phyloP scores from a whole-genome alignment of 2,797 vertebrate species.

The Carcharodon carcharias region DNA sequence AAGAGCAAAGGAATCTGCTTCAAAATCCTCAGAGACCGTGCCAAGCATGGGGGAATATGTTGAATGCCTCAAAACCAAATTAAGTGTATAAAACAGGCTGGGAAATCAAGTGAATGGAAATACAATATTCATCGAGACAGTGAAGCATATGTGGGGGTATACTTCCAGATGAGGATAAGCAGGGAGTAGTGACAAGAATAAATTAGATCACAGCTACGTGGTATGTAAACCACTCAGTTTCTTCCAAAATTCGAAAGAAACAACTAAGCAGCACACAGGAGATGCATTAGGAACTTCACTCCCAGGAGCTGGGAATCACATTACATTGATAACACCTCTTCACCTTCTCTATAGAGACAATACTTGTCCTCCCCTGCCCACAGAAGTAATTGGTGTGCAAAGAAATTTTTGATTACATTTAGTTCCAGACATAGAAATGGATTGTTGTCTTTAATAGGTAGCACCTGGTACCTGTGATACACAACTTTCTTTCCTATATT shows the following conservation, averaged over 20 bases:
- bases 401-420: background rate
- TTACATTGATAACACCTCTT: background rate
- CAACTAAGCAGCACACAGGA: background rate
- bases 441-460: background rate
- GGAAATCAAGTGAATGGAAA: background rate
- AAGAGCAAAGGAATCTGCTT: background rate
- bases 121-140: background rate
- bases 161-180: background rate
- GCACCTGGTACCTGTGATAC: background rate
- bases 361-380: background rate
- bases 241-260: background rate
- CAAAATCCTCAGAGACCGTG: background rate
- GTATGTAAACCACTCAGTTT: background rate
- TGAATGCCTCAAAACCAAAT: background rate
- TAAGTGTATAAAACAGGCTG: background rate
- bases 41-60: background rate
- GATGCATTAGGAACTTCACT: background rate
- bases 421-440: background rate
- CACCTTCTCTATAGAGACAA: background rate
- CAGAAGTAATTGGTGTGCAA: background rate
- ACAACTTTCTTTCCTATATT: background rate
- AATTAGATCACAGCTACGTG: background rate
- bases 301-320: background rate
- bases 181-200: background rate
- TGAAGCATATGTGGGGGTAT: background rate